Conservation (phyloP, 2,797 vertebrate species). For the Yasuhikotakia modesta region DNA sequence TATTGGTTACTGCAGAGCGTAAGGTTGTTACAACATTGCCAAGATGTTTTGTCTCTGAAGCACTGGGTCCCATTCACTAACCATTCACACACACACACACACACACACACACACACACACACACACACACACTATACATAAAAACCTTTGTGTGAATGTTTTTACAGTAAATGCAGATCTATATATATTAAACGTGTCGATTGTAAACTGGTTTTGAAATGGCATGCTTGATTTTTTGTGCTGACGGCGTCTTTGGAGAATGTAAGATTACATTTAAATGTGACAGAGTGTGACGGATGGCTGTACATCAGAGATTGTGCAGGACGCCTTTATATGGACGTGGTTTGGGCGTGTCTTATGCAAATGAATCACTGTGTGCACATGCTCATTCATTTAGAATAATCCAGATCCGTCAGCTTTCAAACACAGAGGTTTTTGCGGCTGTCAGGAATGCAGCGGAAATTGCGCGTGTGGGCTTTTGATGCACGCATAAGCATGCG, state of each 20-base stretch:
- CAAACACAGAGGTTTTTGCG: too few species aligned
- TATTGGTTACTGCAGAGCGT: slow-evolving; percentile 4
- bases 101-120: background rate
- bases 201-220: too few species aligned
- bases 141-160: too few species aligned
- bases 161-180: too few species aligned
- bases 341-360: background rate
- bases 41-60: background rate
- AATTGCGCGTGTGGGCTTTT: background rate
- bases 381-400: background rate
- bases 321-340: background rate
- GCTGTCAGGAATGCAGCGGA: too few species aligned
- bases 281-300: too few species aligned
- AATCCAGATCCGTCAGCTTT: background rate
- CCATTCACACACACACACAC: background rate
- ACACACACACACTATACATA: background rate
- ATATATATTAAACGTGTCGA: too few species aligned
- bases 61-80: background rate
- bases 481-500: background rate
- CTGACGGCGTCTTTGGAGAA: too few species aligned
- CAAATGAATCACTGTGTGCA: background rate
- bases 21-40: background rate
- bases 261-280: too few species aligned
- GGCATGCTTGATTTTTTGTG: too few species aligned
- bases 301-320: too few species aligned